Evolutionary conservation across 2,888 invertebrate species (phyloP), one percentile per base, ranked within the genome.

Genomic region (Lymantria dispar): DNA sequence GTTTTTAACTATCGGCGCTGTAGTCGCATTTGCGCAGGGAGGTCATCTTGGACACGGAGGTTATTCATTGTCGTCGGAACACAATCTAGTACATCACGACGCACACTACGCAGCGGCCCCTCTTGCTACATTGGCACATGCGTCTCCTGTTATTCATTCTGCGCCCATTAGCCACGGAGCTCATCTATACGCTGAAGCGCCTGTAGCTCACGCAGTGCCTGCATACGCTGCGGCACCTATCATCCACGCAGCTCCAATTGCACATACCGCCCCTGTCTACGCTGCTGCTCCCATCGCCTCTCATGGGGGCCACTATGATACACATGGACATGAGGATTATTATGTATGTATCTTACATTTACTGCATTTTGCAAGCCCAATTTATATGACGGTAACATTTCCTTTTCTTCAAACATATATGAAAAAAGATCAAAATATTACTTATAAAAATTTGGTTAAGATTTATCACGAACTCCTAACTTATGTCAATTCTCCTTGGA

Each of bases 21-120:
- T 87, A 50, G 77, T 87, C 59, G 85, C 87, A 41, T 79, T 90
- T 8, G 89, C 91, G 40, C 88, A 86, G 57, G 93, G 92, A 29
- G 94, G 94, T 44, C 76, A 92, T 43, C 80, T 83, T 12, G 74
- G 78, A 1, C 46, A 62, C 9, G 60, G 43, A 14, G 52, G 41
- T 7, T 48, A 48, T 14, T 13, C 56, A 12, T 46, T 72, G 47
- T 67, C 72, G 0, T 65, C 76, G 7, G 74, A 76, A 37, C 74
- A 74, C 46, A 75, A 60, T 48, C 39, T 72, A 50, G 67, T 70
- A 47, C 71, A 73, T 44, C 77, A 70, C 12, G 72, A 66, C n/a
- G 52, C 53, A 13, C 68, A 60, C 37, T 66, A 62, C 53, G 65
- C 60, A 3, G 61, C 58, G 14, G 57, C 57, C 48, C 68, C 50